These are phyloP conservation scores for Campylomormyrus tamandua DNA, from an alignment of 2,113 vertebrate species.

Conservation along the genomic window DNA sequence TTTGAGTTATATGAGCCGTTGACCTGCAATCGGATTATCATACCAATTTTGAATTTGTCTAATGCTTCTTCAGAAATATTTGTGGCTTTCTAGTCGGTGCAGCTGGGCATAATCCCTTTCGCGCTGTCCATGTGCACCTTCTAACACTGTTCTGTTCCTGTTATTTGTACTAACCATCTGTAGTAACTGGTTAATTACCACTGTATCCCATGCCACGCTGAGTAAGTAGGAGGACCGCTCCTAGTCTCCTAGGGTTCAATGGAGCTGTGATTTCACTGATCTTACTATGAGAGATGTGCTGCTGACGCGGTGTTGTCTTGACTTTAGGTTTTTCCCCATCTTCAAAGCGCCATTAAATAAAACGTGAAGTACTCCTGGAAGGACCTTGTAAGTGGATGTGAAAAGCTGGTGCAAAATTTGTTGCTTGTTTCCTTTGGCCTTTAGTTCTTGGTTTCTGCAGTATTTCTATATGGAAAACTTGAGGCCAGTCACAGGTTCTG, in stretches of 20 bases:
- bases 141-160: conserved; percentile 32
- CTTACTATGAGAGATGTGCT: not conserved
- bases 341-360: not conserved
- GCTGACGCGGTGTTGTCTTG: not conserved
- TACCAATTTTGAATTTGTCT: not conserved
- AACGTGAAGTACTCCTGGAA: not conserved
- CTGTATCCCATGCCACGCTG: not conserved
- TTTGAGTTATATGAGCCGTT: not conserved
- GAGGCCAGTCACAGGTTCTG: not conserved
- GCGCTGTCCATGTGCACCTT: conserved; percentile 47
- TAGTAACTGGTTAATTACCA: not conserved
- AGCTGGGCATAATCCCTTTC: conserved; percentile 45
- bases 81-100: not conserved
- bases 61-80: not conserved
- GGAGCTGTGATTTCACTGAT: not conserved
- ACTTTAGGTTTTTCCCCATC: not conserved
- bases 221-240: not conserved
- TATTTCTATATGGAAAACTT: not conserved
- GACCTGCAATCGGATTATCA: not conserved
- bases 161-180: not conserved
- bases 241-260: not conserved
- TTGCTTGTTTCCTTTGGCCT: not conserved
- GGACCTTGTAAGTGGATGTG: not conserved
- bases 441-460: not conserved
- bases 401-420: not conserved